Evolutionary conservation across 1,140 invertebrate species (phyloP), one percentile per base, ranked within the genome.

Genomic region (Lucilia sericata): DNA sequence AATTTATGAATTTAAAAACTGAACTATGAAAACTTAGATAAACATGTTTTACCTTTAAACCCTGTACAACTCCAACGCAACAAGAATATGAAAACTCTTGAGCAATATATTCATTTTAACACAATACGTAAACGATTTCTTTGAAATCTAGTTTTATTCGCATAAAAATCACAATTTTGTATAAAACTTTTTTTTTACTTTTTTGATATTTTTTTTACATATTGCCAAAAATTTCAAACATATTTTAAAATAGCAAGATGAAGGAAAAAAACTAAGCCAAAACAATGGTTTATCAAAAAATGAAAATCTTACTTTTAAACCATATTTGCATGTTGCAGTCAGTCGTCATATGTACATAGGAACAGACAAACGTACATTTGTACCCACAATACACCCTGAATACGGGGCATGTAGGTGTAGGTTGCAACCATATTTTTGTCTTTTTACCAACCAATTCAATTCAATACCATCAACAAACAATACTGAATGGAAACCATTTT

Each of bases 401-500:
- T 70, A 25, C 42, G n/a, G 65, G 19, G 65, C 8, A 21, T 70
- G 60, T 70, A 70, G 65, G 65, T 70, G 65, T 70, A 70, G 65
- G n/a, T 70, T 70, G 65, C 65, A 70, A 70, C 65, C 65, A 70
- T 70, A 70, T 25, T 70, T 70, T 70, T 70, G 0, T 42, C 5
- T 55, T 55, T n/a, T 25, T 70, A 70, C n/a, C 65, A 70, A 70
- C 51, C 51, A 55, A 55, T 55, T 55, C 51, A 55, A 55, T 13
- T 55, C 51, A 55, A 55, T 55, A 55, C 13, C 19, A 70, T 9
- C 17, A 10, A 25, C 65, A 70, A 70, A 70, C 19, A 70, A 70
- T 70, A 70, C 19, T 70, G 65, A 70, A 70, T 70, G 65, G 65
- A 70, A 70, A 70, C 65, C 65, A 70, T 70, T 70, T 70, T 70